Evolutionary conservation across 2,113 vertebrate genomes (phyloP).

Genomic region (Proterorhinus semilunaris): DNA sequence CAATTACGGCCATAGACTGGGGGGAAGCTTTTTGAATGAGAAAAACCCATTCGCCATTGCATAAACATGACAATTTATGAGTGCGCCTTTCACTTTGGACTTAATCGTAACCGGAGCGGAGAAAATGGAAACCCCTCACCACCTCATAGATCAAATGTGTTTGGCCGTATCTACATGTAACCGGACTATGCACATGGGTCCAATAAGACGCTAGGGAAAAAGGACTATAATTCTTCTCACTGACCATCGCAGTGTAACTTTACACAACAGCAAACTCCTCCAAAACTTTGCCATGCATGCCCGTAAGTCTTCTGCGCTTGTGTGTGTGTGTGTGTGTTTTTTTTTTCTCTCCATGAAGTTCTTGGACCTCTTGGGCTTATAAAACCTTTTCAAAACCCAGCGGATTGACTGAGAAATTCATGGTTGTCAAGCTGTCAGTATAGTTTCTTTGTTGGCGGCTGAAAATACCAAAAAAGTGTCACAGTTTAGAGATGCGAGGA

Average conservation of each 20-base stretch:
- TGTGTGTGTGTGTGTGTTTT: too few relatives aligned
- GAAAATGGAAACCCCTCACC: constrained; percentile 20
- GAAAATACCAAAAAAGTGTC: constrained; percentile 6
- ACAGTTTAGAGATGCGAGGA: constrained; percentile 15
- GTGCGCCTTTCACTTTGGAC: constrained; percentile 15
- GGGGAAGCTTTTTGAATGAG: constrained; percentile 26
- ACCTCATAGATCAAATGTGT: background rate
- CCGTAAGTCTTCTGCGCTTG: background rate
- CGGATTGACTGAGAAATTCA: constrained; percentile 40
- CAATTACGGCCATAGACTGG: constrained; percentile 45
- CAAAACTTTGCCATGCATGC: background rate
- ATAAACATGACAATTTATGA: constrained; percentile 30
- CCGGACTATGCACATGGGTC: too few relatives aligned
- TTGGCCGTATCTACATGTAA: background rate
- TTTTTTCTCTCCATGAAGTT: constrained; percentile 14
- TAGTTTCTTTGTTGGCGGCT: constrained; percentile 13
- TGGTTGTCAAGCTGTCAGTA: constrained; percentile 42
- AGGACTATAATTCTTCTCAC: background rate
- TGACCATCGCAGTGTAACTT: background rate
- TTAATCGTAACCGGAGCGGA: constrained; percentile 18
- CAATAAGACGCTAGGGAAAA: too few relatives aligned
- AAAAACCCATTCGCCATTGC: constrained; percentile 29
- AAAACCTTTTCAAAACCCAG: constrained; percentile 27
- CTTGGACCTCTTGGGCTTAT: constrained; percentile 20
- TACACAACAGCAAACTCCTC: background rate